Evolutionary conservation across 1,140 invertebrate genomes (phyloP).

Genomic region (Heliconius eleuchia): DNA sequence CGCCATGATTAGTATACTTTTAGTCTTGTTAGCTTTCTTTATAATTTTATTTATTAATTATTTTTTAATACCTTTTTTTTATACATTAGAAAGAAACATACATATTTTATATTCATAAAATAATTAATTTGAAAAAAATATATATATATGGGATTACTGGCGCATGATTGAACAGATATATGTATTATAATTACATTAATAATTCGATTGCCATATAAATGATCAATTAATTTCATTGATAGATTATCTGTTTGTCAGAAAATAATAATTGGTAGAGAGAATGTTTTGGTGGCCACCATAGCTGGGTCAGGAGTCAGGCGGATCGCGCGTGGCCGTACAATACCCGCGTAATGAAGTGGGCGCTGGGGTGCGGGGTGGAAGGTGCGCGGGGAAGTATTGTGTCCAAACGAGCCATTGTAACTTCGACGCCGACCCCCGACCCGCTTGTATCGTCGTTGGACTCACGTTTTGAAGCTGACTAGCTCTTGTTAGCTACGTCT

Average conservation of each 20-base stretch:
- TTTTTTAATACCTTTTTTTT: no score
- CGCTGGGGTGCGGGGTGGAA: constrained; percentile 68
- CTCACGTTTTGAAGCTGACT: constrained; percentile 40
- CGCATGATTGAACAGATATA: not conserved
- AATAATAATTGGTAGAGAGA: constrained; percentile 27
- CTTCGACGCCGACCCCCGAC: constrained; percentile 53
- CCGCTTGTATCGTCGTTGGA: constrained; percentile 57
- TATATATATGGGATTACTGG: not conserved
- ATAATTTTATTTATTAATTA: no score
- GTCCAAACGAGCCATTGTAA: constrained; percentile 73
- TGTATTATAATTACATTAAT: constrained; percentile 2
- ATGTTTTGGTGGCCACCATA: constrained; percentile 55
- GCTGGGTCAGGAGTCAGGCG: constrained; percentile 54
- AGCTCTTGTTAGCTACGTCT: constrained; percentile 37
- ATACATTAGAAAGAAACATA: no score
- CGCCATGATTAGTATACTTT: constrained; percentile 58
- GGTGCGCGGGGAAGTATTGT: constrained; percentile 76
- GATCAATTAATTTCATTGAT: constrained; percentile 1
- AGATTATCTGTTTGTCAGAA: constrained; percentile 23
- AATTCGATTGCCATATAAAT: constrained; percentile 3
- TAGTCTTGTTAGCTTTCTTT: constrained; percentile 55
- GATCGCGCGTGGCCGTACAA: constrained; percentile 61
- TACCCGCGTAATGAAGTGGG: constrained; percentile 78
- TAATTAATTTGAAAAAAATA: not conserved
- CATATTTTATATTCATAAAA: no score